Percentiles rank a stretch among this genome's conserved stretches.
Evolutionary conservation across 2,113 vertebrate genomes (phyloP).

Genomic region (Pterocles burchelli): DNA sequence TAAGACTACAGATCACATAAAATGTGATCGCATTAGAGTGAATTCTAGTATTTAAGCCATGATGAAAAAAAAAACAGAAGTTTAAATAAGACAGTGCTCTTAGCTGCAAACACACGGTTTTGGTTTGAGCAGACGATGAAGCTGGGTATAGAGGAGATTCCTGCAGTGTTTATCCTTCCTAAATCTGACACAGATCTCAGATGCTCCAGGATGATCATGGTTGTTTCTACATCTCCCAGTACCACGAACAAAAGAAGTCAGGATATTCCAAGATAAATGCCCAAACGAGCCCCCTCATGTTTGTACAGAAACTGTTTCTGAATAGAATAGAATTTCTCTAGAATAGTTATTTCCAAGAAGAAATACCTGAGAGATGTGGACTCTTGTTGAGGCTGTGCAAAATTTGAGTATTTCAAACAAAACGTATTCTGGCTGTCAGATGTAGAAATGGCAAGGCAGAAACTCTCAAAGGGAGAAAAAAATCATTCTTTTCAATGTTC

Average conservation of each 20-base stretch:
- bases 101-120: neutral
- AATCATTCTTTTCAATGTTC: neutral
- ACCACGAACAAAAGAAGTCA: neutral
- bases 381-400: neutral
- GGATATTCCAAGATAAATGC: neutral
- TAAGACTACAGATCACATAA: neutral
- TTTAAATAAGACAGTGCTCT: neutral
- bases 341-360: neutral
- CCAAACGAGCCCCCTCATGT: rapidly evolving
- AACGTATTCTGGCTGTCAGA: neutral
- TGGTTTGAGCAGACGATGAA: neutral
- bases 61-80: neutral
- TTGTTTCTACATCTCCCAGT: neutral
- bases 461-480: neutral
- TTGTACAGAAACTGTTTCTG: neutral
- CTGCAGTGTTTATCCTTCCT: neutral
- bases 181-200: neutral
- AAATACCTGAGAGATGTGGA: neutral
- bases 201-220: neutral
- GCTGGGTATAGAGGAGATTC: neutral
- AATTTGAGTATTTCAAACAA: neutral
- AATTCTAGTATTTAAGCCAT: neutral
- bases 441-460: neutral
- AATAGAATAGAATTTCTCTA: neutral
- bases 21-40: neutral